Evolutionary conservation across 2,113 vertebrate species (phyloP).

Genomic region (Burhinus oedicnemus): DNA sequence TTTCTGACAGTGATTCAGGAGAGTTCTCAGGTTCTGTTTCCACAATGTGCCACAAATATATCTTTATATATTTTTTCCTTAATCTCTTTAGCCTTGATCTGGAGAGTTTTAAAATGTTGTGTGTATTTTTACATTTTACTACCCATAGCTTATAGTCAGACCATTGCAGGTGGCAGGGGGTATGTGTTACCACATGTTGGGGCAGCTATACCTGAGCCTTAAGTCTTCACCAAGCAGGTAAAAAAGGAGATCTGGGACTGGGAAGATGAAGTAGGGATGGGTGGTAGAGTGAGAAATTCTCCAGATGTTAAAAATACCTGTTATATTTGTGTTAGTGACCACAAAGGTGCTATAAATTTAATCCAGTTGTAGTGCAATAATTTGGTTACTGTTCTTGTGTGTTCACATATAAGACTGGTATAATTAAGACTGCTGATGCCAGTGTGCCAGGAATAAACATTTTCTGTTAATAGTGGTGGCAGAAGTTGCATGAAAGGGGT

Average conservation of each 20-base stretch:
- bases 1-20: not conserved
- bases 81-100: not conserved
- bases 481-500: not conserved
- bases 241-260: not conserved
- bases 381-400: not conserved
- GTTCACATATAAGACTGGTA: not conserved
- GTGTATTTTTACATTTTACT: not conserved
- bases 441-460: not conserved
- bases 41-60: not conserved
- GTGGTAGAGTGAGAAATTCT: not conserved
- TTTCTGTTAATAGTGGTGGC: not conserved
- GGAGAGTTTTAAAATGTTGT: not conserved
- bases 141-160: not conserved
- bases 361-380: not conserved
- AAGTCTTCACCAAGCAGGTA: not conserved
- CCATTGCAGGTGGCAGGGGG: accelerated
- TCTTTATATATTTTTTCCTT: not conserved
- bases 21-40: not conserved
- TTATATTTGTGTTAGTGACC: not conserved
- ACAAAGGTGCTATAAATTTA: not conserved
- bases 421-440: not conserved
- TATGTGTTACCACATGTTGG: not conserved
- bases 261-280: not conserved
- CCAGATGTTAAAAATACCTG: not conserved
- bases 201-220: not conserved